Base-by-base conservation (phyloP, 2,888 invertebrate genomes). In the Harmothoe impar region DNA sequence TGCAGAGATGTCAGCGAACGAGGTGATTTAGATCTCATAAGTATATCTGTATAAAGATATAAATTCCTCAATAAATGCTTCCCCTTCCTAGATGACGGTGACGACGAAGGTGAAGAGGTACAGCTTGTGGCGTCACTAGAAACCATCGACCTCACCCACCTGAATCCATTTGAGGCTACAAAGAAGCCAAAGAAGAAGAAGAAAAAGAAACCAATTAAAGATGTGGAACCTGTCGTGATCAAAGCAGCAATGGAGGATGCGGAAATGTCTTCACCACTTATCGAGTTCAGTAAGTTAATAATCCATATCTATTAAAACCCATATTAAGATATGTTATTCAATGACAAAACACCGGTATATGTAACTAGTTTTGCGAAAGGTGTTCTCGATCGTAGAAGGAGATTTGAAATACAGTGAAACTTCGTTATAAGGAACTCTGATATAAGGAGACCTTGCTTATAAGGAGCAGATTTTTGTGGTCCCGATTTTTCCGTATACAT, bases 161-260 rank as follows among this genome's bases (percentile, higher is more conserved):
- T 86, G 0, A 33, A 86, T 31, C 43, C 81, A n/a, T 90, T 86
- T 51, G 90, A 90, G 20, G 5, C 43, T 17, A 90, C 90, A 0
- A 86, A 86, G 43, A 90, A 90, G 43, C 62, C 85, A 31, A 84
- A 62, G 43, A 78, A 54, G 52, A 85, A 51, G 31, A 85, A 72
- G 31, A 90, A 90, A 31, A 90, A 90, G 56, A 81, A 81, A 56
- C n/a, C 72, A 54, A 15, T 33, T 10, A 33, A 72, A 43, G 72
- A 89, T 7, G 68, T 29, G 68, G 89, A 35, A 20, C 31, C 62
- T n/a, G n/a, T 20, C 20, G 15, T 62, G 7, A 10, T 62, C 3
- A 15, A 43, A 89, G 35, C 20, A 89, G 10, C 35, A 12, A n/a
- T 17, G 20, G 43, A 81, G n/a, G 43, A 20, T 35, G 43, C 62